Evolutionary conservation across 1,140 invertebrate genomes (phyloP), one percentile per base, ranked within the genome.

Genomic region (Wasmannia auropunctata): DNA sequence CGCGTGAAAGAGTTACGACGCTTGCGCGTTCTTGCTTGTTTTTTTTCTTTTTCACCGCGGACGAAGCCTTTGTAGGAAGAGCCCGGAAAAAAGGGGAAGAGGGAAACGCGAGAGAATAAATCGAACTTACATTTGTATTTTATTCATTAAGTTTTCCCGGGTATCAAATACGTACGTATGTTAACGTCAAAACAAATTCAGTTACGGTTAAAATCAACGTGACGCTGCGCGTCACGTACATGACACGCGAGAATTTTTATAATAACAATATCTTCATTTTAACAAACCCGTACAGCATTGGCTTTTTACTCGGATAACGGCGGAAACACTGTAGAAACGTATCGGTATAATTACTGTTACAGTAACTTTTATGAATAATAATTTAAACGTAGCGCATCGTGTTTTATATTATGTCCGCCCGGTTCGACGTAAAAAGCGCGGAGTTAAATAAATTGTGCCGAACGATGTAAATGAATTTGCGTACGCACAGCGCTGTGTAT

Each of bases 391-490:
- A 31, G 8, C n/a, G 28, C 40, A 31, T 11, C 37, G 49, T 56
- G 37, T 72, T 56, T 56, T 40, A 72, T 60, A 72, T 72, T 58
- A 40, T n/a, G 25, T 40, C 16, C 25, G 28, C 14, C 37, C 51
- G 7, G 51, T 46, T 56, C 65, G 49, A 31, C 11, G n/a, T 43
- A 83, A 72, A 80, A 74, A 60, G 67, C 51, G 37, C 31, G 8
- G 25, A 58, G 67, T 83, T 58, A 56, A 46, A 83, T 60, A 83
- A 83, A 72, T 83, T 34, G 51, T n/a, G 37, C 25, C 51, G 51
- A 83, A 83, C 79, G 67, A 72, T 46, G 51, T 83, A 83, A 83
- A 83, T 22, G 28, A 83, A 72, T 72, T 83, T 83, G 28, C 28
- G 51, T 10, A n/a, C n/a, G n/a, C 43, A 25, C 49, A 4, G 40